Evolutionary conservation across 2,113 vertebrate species (phyloP).

Genomic region (Actenoides lindsayi): DNA sequence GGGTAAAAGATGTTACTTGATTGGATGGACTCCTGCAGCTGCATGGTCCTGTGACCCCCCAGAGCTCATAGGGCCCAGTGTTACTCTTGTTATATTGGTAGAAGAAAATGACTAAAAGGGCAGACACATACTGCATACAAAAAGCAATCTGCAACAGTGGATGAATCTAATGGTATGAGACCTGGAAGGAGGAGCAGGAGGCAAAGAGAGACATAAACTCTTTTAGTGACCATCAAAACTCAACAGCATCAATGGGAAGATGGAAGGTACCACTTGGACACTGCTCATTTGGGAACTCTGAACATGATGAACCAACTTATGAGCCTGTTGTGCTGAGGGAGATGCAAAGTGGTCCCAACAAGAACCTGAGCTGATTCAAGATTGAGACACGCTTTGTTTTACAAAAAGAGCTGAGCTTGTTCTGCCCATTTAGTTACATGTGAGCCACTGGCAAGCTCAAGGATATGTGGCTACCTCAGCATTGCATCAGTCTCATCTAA

Average conservation of each 20-base stretch:
- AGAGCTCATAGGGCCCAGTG: not conserved
- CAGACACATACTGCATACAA: not conserved
- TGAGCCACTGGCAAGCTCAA: not conserved
- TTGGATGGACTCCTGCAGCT: constrained; percentile 66
- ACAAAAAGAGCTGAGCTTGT: not conserved
- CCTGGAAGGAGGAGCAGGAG: not conserved
- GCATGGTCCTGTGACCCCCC: constrained; percentile 43
- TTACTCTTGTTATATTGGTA: not conserved
- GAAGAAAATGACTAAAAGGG: not conserved
- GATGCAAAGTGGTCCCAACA: not conserved
- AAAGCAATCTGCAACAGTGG: not conserved
- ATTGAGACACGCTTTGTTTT: rapidly evolving
- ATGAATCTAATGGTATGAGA: not conserved
- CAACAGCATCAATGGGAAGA: not conserved
- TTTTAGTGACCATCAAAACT: not conserved
- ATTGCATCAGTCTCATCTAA: rapidly evolving
- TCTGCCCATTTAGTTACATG: not conserved
- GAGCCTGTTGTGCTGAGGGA: not conserved
- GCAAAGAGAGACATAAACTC: not conserved
- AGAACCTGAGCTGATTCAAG: not conserved
- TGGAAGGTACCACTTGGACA: not conserved
- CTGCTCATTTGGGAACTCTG: not conserved
- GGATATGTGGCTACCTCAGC: not conserved
- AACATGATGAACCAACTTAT: not conserved
- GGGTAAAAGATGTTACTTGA: constrained; percentile 61